Evolutionary conservation across 2,888 invertebrate genomes (phyloP).

Genomic region (Epicampocera succincta): DNA sequence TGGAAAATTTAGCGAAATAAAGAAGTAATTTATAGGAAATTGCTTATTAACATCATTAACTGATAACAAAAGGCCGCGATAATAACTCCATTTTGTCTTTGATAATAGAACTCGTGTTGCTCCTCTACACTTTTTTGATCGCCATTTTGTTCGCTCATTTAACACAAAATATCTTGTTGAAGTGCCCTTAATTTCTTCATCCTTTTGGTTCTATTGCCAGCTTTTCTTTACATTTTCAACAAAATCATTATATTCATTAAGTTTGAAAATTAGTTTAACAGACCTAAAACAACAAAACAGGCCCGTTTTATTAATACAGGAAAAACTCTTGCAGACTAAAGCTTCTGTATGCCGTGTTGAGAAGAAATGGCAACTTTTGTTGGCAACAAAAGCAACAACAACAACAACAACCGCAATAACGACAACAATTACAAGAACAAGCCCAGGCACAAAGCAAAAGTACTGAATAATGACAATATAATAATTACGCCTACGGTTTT

Average conservation of each 20-base stretch:
- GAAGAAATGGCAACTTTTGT: neutral
- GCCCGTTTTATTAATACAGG: neutral
- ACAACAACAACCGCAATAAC: conserved; percentile 9
- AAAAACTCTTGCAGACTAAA: neutral
- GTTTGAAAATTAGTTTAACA: conserved; percentile 38
- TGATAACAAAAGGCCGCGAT: too few relatives aligned
- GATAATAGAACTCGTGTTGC: too few relatives aligned
- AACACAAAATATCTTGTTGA: too few relatives aligned
- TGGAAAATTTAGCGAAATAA: too few relatives aligned
- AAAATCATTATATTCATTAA: conserved; percentile 46
- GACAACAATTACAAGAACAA: neutral
- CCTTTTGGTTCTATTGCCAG: neutral
- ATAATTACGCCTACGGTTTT: conserved; percentile 45
- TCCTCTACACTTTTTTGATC: too few relatives aligned
- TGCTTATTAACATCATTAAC: too few relatives aligned
- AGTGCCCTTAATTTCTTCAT: too few relatives aligned
- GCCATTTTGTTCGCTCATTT: too few relatives aligned
- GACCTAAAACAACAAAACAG: conserved; percentile 8
- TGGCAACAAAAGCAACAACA: conserved; percentile 11
- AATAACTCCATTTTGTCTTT: too few relatives aligned
- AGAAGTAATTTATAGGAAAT: too few relatives aligned
- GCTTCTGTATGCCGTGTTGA: neutral
- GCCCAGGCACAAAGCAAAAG: neutral
- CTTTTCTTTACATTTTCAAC: conserved; percentile 24
- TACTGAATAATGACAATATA: conserved; percentile 37